Percentiles rank a stretch among this genome's conserved stretches.
phyloP scores from a whole-genome alignment of 1,140 invertebrate genomes.

The Drosophila nannoptera region DNA sequence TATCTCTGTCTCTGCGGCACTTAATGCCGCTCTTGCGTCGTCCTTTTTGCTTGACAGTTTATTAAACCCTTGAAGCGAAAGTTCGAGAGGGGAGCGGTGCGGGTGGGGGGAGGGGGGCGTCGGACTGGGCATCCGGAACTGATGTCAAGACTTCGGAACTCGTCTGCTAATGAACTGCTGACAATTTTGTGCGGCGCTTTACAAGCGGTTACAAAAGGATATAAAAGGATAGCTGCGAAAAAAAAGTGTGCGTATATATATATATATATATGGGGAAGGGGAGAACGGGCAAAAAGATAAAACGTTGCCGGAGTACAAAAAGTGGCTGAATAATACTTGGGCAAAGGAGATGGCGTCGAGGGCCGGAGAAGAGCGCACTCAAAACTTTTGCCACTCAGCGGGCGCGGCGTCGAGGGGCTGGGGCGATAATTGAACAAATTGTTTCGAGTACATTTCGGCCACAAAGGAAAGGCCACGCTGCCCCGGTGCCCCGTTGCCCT shows the following conservation, averaged over 20 bases:
- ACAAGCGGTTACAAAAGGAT: constrained; percentile 71
- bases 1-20: not conserved
- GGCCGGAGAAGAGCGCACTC: constrained; percentile 22
- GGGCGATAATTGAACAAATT: constrained; percentile 76
- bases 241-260: too few relatives aligned
- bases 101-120: not conserved
- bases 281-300: constrained; percentile 22
- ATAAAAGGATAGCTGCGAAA: constrained; percentile 46
- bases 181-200: constrained; percentile 72
- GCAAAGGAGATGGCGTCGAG: constrained; percentile 21
- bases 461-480: constrained; percentile 26
- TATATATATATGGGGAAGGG: too few relatives aligned
- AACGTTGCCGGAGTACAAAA: constrained; percentile 54
- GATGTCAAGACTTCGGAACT: constrained; percentile 10
- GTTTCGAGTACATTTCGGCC: constrained; percentile 66
- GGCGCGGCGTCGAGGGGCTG: constrained; percentile 15
- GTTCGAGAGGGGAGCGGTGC: not conserved
- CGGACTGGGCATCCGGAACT: not conserved
- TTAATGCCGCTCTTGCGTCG: not conserved
- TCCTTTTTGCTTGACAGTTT: constrained; percentile 25
- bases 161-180: constrained; percentile 69
- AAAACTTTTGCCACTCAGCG: constrained; percentile 68
- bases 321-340: constrained; percentile 51
- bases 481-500: not conserved
- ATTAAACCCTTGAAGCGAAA: constrained; percentile 38